These are phyloP conservation scores for Ceyx margarethae DNA, from an alignment of 2,113 vertebrate species.

Conservation along the genomic window DNA sequence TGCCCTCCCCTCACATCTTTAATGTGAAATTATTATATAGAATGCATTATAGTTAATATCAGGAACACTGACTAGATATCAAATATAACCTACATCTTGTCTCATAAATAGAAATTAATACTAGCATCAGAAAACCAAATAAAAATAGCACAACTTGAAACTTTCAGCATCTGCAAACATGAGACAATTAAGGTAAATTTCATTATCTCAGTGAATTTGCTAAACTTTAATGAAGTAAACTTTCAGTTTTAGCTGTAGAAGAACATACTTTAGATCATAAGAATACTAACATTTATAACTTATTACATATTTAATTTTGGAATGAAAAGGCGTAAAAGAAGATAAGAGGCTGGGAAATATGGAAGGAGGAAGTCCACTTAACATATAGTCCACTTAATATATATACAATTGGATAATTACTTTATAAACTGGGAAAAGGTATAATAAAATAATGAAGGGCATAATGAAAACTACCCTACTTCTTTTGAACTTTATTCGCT, in stretches of 20 bases:
- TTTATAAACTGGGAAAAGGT: background rate
- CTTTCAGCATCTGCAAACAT: background rate
- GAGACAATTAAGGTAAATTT: background rate
- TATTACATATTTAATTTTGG: background rate
- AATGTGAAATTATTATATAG: background rate
- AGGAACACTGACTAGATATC: background rate
- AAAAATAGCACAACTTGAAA: background rate
- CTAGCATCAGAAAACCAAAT: background rate
- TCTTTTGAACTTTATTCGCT: background rate
- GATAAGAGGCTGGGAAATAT: rapidly evolving
- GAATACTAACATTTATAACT: background rate
- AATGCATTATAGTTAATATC: background rate
- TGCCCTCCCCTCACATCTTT: background rate
- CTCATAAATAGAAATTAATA: background rate
- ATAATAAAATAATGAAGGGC: background rate
- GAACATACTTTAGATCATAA: background rate
- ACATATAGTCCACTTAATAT: background rate
- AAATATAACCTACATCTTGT: background rate
- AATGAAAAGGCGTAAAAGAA: background rate
- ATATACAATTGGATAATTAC: background rate
- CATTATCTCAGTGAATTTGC: background rate
- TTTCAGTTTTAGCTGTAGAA: background rate
- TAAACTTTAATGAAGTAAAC: background rate
- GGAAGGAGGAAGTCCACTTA: background rate
- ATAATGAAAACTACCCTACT: background rate